Percentiles rank a stretch among this genome's conserved stretches.
phyloP scores from a whole-genome alignment of 2,113 vertebrate genomes.

The Pyrgilauda ruficollis region DNA sequence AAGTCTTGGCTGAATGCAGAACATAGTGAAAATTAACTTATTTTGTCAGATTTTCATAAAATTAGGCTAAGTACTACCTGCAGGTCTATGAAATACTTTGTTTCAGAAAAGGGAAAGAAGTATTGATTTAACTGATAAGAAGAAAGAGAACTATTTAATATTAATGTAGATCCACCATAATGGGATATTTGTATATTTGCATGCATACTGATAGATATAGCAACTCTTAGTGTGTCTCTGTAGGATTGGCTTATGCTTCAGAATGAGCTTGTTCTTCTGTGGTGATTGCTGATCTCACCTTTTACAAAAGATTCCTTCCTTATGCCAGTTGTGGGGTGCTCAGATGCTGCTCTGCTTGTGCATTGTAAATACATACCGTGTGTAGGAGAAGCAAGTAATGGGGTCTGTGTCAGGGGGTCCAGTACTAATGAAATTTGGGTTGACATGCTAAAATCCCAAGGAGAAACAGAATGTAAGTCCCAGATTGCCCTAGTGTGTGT shows the following conservation, averaged over 20 bases:
- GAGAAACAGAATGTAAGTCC: background rate
- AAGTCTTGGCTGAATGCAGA: background rate
- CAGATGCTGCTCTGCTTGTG: background rate
- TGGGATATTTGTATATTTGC: slow-evolving; percentile 18
- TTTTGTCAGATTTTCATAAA: slow-evolving; percentile 28
- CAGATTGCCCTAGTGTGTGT: background rate
- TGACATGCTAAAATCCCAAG: background rate
- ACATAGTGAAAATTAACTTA: background rate
- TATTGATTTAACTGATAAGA: slow-evolving; percentile 27
- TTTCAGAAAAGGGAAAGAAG: background rate
- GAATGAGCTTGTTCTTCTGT: background rate
- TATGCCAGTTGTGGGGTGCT: background rate
- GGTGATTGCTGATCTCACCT: background rate
- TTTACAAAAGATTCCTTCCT: background rate
- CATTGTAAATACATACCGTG: background rate
- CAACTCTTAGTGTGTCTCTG: background rate
- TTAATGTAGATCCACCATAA: background rate
- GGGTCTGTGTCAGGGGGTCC: background rate
- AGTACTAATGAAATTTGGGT: background rate
- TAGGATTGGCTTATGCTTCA: background rate
- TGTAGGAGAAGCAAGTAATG: background rate
- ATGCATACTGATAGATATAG: background rate
- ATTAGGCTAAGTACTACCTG: background rate
- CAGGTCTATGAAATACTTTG: background rate
- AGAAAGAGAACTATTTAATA: slow-evolving; percentile 6